These are phyloP conservation scores for Leptarthrus brevirostris DNA, from an alignment of 2,888 invertebrate genomes.

Conservation along the genomic window DNA sequence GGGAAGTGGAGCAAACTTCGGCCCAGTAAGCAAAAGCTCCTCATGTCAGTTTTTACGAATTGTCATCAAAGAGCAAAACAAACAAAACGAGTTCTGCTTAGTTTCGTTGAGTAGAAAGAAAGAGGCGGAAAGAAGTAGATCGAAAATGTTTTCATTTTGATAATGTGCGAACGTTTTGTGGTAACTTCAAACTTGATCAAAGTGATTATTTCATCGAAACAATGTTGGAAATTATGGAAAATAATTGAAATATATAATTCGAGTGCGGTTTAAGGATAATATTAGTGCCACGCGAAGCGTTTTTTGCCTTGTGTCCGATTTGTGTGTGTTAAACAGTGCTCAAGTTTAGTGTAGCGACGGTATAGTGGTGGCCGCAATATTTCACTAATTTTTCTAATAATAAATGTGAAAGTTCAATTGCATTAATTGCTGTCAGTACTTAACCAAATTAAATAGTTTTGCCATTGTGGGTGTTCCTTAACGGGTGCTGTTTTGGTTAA, in stretches of 20 bases:
- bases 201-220: not conserved
- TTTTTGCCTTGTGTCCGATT: not conserved
- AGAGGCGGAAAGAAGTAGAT: slow-evolving; percentile 26
- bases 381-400: not conserved
- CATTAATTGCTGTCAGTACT: not conserved
- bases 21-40: too few relatives aligned
- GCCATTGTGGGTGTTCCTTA: not conserved
- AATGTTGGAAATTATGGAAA: not conserved
- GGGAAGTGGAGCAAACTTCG: too few relatives aligned
- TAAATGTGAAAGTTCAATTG: slow-evolving; percentile 38
- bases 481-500: slow-evolving; percentile 3
- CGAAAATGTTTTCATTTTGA: slow-evolving; percentile 28
- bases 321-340: not conserved
- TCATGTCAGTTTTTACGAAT: too few relatives aligned
- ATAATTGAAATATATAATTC: not conserved
- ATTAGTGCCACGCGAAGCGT: slow-evolving; percentile 11
- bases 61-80: too few relatives aligned
- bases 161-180: not conserved
- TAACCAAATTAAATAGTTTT: not conserved
- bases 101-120: slow-evolving; percentile 29
- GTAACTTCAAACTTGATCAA: not conserved
- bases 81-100: slow-evolving; percentile 10
- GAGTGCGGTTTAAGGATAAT: not conserved
- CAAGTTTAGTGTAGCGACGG: not conserved
- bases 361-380: slow-evolving; percentile 29